Evolutionary conservation across 2,888 invertebrate species (phyloP), one percentile per base, ranked within the genome.

Genomic region (Microplitis deprimator): DNA sequence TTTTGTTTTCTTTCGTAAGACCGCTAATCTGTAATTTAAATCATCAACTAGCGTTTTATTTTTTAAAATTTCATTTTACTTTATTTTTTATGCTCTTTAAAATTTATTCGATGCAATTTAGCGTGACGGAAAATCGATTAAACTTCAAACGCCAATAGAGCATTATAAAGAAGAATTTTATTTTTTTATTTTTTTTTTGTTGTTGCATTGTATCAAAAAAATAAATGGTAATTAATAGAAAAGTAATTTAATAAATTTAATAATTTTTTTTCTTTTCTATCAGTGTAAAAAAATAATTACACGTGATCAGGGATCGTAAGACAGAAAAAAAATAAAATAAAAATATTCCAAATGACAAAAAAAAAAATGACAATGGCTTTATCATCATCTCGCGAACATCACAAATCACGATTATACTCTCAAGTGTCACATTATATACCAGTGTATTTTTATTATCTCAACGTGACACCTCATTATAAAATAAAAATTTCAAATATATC

Each of bases 391-490:
- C 65, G 64, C 40, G 64, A 41, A 7, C 29, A 41, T 73, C 64
- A 65, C 65, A 73, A 73, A 73, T 73, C 73, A 73, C 50, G 50
- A 41, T 64, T 50, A 50, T 50, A 50, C 6, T 73, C 62, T 64
- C 73, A 73, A 73, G 64, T 73, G 65, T 73, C 73, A 73, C 62
- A 73, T 65, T 73, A 73, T 62, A 20, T 62, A 20, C 29, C 20
- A 13, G 16, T 41, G 20, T 6, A 50, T 40, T 73, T 39, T 73
- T 64, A 64, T 73, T 65, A n/a, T 20, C 73, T 17, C 38, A 39
- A 50, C 50, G 70, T 29, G 73, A 73, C 73, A 73, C 73, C 73
- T 65, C 40, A 62, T 73, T 65, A 73, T 65, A 40, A 73, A 73
- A 73, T 40, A 65, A 73, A 73, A 73, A 64, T 62, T 73, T 64